A percentile compares a stretch with the other conserved stretches of the same genome.
Conservation (phyloP, 2,797 vertebrate species). For the Semaprochilodus insignis region DNA sequence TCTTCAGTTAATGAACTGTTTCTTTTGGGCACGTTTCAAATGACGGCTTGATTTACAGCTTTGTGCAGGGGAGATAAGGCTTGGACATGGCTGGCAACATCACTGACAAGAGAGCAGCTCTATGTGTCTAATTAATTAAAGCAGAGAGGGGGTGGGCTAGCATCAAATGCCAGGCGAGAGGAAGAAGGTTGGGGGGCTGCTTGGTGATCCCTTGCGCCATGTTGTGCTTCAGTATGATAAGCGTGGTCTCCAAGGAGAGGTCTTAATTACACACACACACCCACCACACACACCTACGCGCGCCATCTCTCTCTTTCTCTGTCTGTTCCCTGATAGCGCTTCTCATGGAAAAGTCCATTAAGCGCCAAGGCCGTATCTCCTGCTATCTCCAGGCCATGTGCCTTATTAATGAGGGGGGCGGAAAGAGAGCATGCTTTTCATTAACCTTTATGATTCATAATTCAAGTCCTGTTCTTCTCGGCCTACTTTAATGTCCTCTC, state of each 20-base stretch:
- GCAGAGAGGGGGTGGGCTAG: slow-evolving; percentile 15
- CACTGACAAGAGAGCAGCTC: slow-evolving; percentile 69
- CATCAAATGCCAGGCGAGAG: slow-evolving; percentile 43
- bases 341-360: slow-evolving; percentile 46
- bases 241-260: slow-evolving; percentile 47
- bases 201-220: slow-evolving; percentile 24
- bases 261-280: slow-evolving; percentile 53
- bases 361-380: slow-evolving; percentile 33
- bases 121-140: slow-evolving; percentile 80
- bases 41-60: slow-evolving; percentile 75
- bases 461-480: slow-evolving; percentile 47
- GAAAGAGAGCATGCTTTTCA: slow-evolving; percentile 58
- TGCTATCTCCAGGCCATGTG: slow-evolving; percentile 54
- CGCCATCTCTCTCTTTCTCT: slow-evolving; percentile 8
- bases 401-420: slow-evolving; percentile 59
- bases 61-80: slow-evolving; percentile 76
- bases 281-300: slow-evolving; percentile 8
- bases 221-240: slow-evolving; percentile 36
- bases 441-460: slow-evolving; percentile 62
- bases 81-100: slow-evolving; percentile 70
- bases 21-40: slow-evolving; percentile 67
- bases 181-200: slow-evolving; percentile 26
- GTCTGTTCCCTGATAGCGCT: slow-evolving; percentile 43
- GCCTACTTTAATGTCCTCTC: slow-evolving; percentile 44
- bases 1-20: slow-evolving; percentile 71